Base-by-base conservation (phyloP, 2,113 vertebrate genomes). In the Reinhardtius hippoglossoides region DNA sequence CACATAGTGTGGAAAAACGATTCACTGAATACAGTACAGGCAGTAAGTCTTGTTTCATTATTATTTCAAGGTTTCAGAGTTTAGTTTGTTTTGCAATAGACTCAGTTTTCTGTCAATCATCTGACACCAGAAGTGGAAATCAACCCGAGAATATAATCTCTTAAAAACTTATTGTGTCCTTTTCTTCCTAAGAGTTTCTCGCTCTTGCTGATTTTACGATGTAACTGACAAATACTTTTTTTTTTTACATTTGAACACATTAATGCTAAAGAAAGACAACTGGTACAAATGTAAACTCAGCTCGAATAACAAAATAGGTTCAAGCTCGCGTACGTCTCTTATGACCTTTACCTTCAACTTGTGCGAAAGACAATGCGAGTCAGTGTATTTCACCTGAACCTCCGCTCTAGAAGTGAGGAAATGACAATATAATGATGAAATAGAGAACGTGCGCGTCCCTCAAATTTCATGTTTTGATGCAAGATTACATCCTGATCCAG, bases 391-490 rank as follows among this genome's bases (percentile, higher is more conserved):
- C 12, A 14, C 59, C 21, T 8, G 4, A 58, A 66, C 55, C 40
- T n/a, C 24, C 6, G 12, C 21, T 27, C n/a, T 20, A 1, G 21
- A 50, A 18, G 21, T 35, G 55, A 61, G 3, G 40, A 66, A 59
- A 48, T 40, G 6, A 13, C 44, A 66, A 31, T 54, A 13, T 61
- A 24, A 54, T 24, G 14, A 60, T 42, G 15, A 31, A 40, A 73
- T 6, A 1, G 7, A 52, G 58, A 73, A 44, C 12, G 10, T 46
- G 40, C 48, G 15, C 46, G 3, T 16, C 46, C 55, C n/a, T 68
- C 21, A 42, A 68, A 64, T 68, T 15, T 24, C 52, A 20, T 48
- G 62, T 75, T 69, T 81, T 56, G 18, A 46, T 76, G 56, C 31
- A 46, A 48, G 40, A 50, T 27, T 40, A 37, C 52, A 55, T 59